Base-by-base conservation (phyloP, 2,113 vertebrate genomes). In the Scartelaos histophorus region DNA sequence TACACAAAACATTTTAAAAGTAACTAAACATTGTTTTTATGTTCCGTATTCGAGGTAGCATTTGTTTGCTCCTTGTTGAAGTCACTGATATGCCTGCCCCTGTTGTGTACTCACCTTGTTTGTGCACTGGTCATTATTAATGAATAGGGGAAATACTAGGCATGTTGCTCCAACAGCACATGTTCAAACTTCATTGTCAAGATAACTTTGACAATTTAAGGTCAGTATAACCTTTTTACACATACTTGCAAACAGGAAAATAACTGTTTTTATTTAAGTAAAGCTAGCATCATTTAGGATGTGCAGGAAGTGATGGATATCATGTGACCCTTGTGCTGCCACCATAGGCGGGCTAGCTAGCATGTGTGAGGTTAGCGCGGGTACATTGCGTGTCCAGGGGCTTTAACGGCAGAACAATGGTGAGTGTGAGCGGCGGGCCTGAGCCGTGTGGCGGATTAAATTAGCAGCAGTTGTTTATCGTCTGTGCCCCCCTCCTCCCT, bases 391-490 rank as follows among this genome's bases (percentile, higher is more conserved):
- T 88, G 85, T 87, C 22, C 53, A 54, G 73, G 81, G 82, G 85
- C 78, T 89, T 89, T 85, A 83, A 73, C 29, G 17, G 53, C 71
- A 77, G 79, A 88, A 87, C 84, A 87, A 82, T 86, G 51, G 84
- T 80, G 78, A 74, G 79, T 73, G 80, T 73, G 75, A 65, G 34
- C 58, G 75, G 67, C 43, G 60, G 70, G 76, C 68, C 29, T 66
- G 69, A 79, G 81, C 86, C 69, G 73, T 77, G 89, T 89, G 86
- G 89, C 71, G 75, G 90, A 91, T 93, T 91, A 90, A 92, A 92
- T 93, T 90, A 90, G 91, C 83, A 47, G 83, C 88, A 74, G 88
- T 93, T 93, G 93, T 94, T 93, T 92, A 94, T 94, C 90, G 87
- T 83, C 91, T 94, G 93, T 85, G 93, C 93, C 93, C 94, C 90